A percentile compares a stretch with the other conserved stretches of the same genome.
Evolutionary conservation across 2,797 vertebrate species (phyloP).

Genomic region (Lacerta bilineata): DNA sequence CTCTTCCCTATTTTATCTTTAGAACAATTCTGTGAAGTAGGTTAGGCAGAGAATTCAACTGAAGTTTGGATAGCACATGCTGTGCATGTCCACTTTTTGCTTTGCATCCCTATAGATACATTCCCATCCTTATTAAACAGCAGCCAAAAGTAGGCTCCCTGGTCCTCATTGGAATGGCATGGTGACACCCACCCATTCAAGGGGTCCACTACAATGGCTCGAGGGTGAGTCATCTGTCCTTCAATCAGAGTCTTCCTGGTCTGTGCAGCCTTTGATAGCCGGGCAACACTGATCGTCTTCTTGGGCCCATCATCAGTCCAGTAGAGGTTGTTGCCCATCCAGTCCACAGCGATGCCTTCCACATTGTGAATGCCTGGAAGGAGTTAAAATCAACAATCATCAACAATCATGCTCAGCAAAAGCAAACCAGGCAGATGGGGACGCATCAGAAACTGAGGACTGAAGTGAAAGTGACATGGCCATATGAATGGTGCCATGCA

Average conservation of each 20-base stretch:
- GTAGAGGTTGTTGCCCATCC: conserved; percentile 98
- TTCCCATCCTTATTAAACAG: neutral
- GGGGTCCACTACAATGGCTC: conserved; percentile 96
- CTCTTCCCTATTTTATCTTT: neutral
- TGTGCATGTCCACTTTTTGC: neutral
- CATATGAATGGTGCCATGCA: conserved; percentile 6
- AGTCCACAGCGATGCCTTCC: conserved; percentile 96
- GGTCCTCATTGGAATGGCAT: neutral
- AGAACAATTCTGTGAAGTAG: neutral
- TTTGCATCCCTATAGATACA: neutral
- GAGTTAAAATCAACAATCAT: conserved; percentile 11
- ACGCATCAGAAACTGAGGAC: neutral
- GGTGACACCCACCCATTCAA: conserved; percentile 87
- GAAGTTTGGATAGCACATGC: neutral
- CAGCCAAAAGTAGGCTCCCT: neutral
- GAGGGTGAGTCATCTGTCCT: conserved; percentile 97
- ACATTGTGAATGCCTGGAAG: conserved; percentile 93
- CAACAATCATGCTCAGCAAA: conserved; percentile 6
- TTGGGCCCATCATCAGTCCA: conserved; percentile 98
- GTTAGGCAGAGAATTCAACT: neutral
- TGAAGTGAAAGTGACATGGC: neutral
- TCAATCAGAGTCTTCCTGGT: conserved; percentile 95
- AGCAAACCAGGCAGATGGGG: fast-evolving
- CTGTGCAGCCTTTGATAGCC: conserved; percentile 95
- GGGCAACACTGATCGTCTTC: conserved; percentile 96